Evolutionary conservation across 1,140 invertebrate genomes (phyloP).

Genomic region (Telenomus remus): DNA sequence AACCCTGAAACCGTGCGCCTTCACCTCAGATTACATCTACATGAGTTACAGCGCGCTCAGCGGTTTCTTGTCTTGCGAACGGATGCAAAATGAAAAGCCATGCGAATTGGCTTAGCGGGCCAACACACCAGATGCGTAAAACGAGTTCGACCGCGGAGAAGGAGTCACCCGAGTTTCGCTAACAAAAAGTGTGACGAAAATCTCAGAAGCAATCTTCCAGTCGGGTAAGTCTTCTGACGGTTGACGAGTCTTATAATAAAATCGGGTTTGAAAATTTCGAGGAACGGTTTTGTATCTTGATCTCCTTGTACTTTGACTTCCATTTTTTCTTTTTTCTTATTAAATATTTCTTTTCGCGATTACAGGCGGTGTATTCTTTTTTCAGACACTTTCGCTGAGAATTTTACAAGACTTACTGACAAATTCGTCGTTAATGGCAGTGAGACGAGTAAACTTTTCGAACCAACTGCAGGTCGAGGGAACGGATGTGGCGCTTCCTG

Average conservation of each 20-base stretch:
- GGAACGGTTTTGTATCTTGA: too few relatives aligned
- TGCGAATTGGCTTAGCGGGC: constrained; percentile 19
- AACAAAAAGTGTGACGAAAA: constrained; percentile 15
- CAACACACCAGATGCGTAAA: constrained; percentile 51
- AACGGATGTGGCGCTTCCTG: constrained; percentile 26
- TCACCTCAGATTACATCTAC: constrained; percentile 51
- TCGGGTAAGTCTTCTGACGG: constrained; percentile 4
- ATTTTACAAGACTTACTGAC: constrained; percentile 23
- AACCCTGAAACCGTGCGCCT: constrained; percentile 45
- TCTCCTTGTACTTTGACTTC: too few relatives aligned
- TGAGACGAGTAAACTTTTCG: constrained; percentile 9
- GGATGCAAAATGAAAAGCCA: constrained; percentile 49
- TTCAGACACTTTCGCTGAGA: constrained; percentile 4
- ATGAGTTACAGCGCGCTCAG: constrained; percentile 48
- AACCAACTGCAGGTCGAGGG: constrained; percentile 8
- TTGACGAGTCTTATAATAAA: too few relatives aligned
- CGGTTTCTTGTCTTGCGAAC: constrained; percentile 37
- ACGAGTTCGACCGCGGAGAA: constrained; percentile 42
- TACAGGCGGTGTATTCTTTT: too few relatives aligned
- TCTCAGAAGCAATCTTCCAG: constrained; percentile 19
- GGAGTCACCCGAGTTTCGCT: not conserved
- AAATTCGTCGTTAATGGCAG: constrained; percentile 43
- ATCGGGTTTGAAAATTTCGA: too few relatives aligned
- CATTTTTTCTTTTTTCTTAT: too few relatives aligned
- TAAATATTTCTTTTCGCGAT: too few relatives aligned